phyloP scores from a whole-genome alignment of 37 sponge, comb jelly and placozoan species.

The Tethya wilhelma region DNA sequence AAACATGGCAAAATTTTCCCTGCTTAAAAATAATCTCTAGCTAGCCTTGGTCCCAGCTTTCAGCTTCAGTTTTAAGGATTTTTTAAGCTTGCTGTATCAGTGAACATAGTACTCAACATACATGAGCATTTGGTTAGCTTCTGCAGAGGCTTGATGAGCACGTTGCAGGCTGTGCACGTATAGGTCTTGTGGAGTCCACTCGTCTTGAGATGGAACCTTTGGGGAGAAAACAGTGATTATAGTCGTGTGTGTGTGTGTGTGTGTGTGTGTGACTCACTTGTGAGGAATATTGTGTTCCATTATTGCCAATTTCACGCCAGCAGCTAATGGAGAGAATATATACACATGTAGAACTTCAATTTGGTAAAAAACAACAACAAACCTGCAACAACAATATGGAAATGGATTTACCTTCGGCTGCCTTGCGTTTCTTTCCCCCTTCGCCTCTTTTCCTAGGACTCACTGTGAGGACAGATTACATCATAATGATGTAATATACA shows the following conservation, averaged over 20 bases:
- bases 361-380: too few species aligned
- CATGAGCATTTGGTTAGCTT: conserved; percentile 52
- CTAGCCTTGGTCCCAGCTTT: too few species aligned
- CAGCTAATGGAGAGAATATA: too few species aligned
- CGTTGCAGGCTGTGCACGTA: conserved; percentile 43
- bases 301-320: neutral
- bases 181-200: conserved; percentile 37
- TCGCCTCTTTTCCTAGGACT: neutral
- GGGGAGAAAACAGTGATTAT: neutral
- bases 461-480: too few species aligned
- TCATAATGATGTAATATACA: too few species aligned
- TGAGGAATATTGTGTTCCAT: conserved; percentile 72
- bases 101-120: conserved; percentile 12
- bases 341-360: too few species aligned
- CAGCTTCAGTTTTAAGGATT: too few species aligned
- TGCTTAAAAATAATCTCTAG: too few species aligned
- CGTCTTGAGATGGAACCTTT: conserved; percentile 28
- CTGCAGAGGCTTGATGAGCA: conserved; percentile 39
- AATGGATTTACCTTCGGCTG: neutral
- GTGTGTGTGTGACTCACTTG: conserved; percentile 31
- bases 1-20: too few species aligned
- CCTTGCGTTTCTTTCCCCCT: neutral
- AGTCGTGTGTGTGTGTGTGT: neutral
- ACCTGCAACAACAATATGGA: neutral
- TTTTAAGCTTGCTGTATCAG: too few species aligned